Evolutionary conservation across 1,140 invertebrate genomes (phyloP).

Genomic region (Nomia melanderi): DNA sequence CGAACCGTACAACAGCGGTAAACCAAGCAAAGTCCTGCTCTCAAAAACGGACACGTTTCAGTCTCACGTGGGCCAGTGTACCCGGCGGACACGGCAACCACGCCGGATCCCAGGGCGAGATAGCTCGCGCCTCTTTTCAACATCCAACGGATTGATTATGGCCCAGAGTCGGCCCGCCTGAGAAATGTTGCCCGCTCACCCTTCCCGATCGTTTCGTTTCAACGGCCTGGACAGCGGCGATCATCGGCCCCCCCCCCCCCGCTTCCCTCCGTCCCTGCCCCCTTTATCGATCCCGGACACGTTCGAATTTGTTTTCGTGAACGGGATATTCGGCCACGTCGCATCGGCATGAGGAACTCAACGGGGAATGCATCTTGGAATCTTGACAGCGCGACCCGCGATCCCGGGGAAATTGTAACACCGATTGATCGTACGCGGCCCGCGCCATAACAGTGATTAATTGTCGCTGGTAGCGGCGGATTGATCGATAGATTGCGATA

Average conservation of each 20-base stretch:
- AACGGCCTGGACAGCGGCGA: conserved; percentile 47
- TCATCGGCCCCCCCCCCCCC: too few species aligned
- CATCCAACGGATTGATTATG: conserved; percentile 67
- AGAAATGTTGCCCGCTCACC: conserved; percentile 56
- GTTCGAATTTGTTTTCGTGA: conserved; percentile 63
- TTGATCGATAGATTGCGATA: too few species aligned
- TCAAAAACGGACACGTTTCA: too few species aligned
- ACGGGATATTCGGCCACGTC: conserved; percentile 14
- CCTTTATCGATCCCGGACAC: conserved; percentile 58
- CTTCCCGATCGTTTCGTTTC: conserved; percentile 47
- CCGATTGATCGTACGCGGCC: too few species aligned
- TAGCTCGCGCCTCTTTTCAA: conserved; percentile 69
- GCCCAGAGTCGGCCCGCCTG: conserved; percentile 52
- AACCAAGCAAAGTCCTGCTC: too few species aligned
- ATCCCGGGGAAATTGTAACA: too few species aligned
- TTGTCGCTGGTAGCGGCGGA: too few species aligned
- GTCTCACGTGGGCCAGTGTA: conserved; percentile 38
- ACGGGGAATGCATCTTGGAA: too few species aligned
- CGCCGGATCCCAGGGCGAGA: conserved; percentile 62
- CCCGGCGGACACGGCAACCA: conserved; percentile 51
- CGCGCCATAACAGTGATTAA: too few species aligned
- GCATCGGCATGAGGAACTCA: conserved; percentile 7
- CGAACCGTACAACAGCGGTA: too few species aligned
- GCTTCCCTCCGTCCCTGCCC: too few species aligned
- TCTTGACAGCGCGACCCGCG: too few species aligned